These are phyloP conservation scores for Gallinago jamesoni DNA, from an alignment of 2,113 vertebrate species.

Conservation along the genomic window DNA sequence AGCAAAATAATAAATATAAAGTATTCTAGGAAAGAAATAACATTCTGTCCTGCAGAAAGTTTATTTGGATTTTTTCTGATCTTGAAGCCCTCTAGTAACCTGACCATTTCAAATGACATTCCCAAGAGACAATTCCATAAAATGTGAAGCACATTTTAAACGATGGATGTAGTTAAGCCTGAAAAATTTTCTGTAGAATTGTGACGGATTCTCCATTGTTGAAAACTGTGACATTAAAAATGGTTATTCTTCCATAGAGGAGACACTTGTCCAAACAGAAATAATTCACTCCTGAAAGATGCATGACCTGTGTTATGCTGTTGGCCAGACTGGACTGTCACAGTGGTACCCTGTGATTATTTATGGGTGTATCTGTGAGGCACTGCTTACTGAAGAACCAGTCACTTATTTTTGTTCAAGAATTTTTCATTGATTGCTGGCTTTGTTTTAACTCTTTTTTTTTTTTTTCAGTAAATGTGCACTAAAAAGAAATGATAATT, in stretches of 20 bases:
- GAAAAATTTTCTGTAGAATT: neutral
- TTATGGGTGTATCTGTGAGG: neutral
- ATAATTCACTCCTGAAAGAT: neutral
- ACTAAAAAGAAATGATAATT: neutral
- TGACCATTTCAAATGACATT: neutral
- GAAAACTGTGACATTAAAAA: neutral
- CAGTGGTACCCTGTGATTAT: neutral
- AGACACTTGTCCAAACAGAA: neutral
- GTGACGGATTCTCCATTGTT: neutral
- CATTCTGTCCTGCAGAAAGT: neutral
- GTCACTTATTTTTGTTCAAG: neutral
- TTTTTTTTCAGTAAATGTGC: neutral
- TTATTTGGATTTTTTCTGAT: neutral
- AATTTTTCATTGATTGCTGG: neutral
- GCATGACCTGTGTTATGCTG: neutral
- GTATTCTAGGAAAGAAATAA: neutral
- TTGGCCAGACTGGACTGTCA: neutral
- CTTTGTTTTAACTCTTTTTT: neutral
- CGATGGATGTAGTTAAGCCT: neutral
- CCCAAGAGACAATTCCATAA: neutral
- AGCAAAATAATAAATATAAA: neutral
- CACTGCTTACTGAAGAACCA: neutral
- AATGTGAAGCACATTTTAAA: neutral
- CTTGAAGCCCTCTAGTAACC: neutral
- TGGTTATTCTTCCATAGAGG: neutral